These are phyloP conservation scores for Mormoops blainvillei DNA, from an alignment of 2,113 vertebrate genomes.

Conservation along the genomic window DNA sequence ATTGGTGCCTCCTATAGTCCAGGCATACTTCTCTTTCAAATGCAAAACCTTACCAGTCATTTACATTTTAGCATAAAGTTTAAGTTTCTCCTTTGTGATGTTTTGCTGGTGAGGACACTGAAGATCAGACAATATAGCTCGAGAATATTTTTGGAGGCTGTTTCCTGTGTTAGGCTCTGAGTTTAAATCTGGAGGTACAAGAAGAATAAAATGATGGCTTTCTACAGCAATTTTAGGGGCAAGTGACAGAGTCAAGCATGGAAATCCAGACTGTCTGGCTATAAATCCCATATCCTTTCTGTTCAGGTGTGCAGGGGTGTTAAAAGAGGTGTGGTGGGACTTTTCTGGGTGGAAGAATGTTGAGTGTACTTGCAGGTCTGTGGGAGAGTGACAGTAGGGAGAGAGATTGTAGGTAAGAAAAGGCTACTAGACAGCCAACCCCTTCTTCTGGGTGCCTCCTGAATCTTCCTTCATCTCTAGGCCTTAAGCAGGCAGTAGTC, in stretches of 20 bases:
- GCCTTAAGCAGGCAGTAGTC: neutral
- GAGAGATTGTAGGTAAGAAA: neutral
- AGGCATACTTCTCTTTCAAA: neutral
- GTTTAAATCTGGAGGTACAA: neutral
- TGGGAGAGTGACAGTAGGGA: neutral
- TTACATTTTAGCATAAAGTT: neutral
- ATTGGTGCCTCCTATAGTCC: neutral
- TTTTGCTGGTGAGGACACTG: neutral
- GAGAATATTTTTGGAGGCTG: neutral
- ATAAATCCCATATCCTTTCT: neutral
- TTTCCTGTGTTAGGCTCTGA: neutral
- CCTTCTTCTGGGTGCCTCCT: too few relatives aligned
- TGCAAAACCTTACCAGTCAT: neutral
- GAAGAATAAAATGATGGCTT: neutral
- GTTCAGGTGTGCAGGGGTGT: neutral
- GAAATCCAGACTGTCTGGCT: neutral
- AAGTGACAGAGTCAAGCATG: neutral
- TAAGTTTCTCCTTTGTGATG: neutral
- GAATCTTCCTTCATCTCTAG: too few relatives aligned
- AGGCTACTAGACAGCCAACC: neutral
- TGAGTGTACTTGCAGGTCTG: neutral
- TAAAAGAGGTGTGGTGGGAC: neutral
- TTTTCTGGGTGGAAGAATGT: neutral
- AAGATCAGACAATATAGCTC: neutral
- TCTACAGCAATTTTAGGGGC: neutral